These are phyloP conservation scores for Threskiornis aethiopicus DNA, from an alignment of 2,797 vertebrate species.

Conservation along the genomic window DNA sequence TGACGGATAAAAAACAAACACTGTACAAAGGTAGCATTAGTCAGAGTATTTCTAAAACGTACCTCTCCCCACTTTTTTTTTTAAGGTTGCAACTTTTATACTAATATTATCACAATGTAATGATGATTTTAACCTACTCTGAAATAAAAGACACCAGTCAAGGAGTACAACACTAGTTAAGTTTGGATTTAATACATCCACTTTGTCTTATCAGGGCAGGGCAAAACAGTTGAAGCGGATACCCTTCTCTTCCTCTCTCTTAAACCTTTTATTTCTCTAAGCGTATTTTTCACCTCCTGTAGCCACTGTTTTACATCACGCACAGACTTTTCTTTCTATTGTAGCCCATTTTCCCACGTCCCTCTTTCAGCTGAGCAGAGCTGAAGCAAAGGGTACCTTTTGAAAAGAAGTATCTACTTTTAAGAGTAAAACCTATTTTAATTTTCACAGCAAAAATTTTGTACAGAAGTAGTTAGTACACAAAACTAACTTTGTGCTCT, in stretches of 20 bases:
- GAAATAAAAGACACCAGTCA: not conserved
- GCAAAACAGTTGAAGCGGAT: not conserved
- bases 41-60: not conserved
- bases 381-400: not conserved
- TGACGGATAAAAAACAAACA: not conserved
- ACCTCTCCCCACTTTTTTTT: fast-evolving
- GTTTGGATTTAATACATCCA: not conserved
- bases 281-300: not conserved
- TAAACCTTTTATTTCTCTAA: not conserved
- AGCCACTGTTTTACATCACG: not conserved
- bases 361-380: not conserved
- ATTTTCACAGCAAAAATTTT: not conserved
- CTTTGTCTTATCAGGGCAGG: not conserved
- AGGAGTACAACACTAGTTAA: not conserved
- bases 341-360: not conserved
- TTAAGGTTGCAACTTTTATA: not conserved
- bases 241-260: not conserved
- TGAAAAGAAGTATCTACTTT: not conserved
- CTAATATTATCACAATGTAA: no score
- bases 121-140: not conserved
- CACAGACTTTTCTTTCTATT: not conserved
- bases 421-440: not conserved
- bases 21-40: not conserved
- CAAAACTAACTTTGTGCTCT: not conserved
- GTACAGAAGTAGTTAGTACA: not conserved